Conservation (phyloP, 2,888 invertebrate species). For the Aethes cnicana region DNA sequence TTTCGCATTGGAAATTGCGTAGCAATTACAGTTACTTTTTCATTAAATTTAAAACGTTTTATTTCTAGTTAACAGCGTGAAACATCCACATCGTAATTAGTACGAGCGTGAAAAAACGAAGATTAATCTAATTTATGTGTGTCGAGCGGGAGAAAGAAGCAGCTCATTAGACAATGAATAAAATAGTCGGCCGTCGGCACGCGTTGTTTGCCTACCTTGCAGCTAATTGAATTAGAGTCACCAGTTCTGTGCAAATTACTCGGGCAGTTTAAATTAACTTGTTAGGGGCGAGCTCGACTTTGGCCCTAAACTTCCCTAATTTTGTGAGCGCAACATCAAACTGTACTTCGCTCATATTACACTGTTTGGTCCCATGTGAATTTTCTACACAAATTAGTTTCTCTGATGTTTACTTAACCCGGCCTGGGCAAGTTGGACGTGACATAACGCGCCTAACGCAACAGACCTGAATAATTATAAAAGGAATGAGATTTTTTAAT, state of each 20-base stretch:
- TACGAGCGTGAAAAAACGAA: constrained; percentile 15
- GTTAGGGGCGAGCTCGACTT: constrained; percentile 72
- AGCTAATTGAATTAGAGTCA: constrained; percentile 78
- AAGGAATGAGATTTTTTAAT: constrained; percentile 4
- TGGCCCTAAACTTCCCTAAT: constrained; percentile 79
- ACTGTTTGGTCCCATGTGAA: constrained; percentile 78
- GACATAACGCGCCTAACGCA: constrained; percentile 26
- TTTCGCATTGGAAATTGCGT: not conserved
- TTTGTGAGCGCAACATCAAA: constrained; percentile 80
- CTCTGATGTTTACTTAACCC: constrained; percentile 69
- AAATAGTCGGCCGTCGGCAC: constrained; percentile 36
- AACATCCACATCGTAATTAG: constrained; percentile 15
- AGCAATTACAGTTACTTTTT: not conserved
- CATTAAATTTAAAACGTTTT: not conserved
- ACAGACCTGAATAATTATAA: constrained; percentile 16
- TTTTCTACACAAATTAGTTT: constrained; percentile 80
- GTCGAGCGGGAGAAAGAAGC: constrained; percentile 15
- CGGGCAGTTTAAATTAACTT: constrained; percentile 80
- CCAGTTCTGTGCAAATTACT: constrained; percentile 73
- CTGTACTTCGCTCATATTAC: constrained; percentile 76
- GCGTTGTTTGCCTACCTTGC: constrained; percentile 69
- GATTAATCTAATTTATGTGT: constrained; percentile 16
- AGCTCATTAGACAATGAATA: constrained; percentile 20
- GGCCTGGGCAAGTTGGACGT: constrained; percentile 22
- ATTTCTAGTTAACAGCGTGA: constrained; percentile 1